These are phyloP conservation scores for Thaleichthys pacificus DNA, from an alignment of 2,797 vertebrate species.

Conservation along the genomic window DNA sequence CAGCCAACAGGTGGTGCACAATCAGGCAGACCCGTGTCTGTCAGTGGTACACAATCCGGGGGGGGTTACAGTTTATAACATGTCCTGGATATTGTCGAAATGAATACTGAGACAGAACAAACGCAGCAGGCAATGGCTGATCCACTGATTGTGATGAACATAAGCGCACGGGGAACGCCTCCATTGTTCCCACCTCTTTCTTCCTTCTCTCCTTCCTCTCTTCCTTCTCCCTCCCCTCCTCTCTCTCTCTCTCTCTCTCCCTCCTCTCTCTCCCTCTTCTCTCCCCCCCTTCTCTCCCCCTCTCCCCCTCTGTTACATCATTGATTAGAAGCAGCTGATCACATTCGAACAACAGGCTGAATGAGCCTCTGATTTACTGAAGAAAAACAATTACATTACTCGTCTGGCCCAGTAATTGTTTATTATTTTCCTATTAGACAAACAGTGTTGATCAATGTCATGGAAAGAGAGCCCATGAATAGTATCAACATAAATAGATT, in stretches of 20 bases:
- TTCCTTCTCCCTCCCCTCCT: background rate
- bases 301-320: constrained; percentile 55
- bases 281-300: constrained; percentile 23
- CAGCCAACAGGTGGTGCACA: no score
- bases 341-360: constrained; percentile 89
- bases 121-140: no score
- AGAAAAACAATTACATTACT: constrained; percentile 97
- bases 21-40: no score
- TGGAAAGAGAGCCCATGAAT: constrained; percentile 91
- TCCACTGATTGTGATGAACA: no score
- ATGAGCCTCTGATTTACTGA: constrained; percentile 86
- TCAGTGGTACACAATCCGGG: no score
- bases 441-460: constrained; percentile 97
- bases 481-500: constrained; percentile 97
- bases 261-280: constrained; percentile 13
- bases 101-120: no score
- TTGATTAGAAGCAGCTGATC: constrained; percentile 99
- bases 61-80: no score
- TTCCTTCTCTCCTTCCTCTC: background rate
- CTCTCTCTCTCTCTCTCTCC: no score
- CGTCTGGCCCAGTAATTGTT: constrained; percentile 95
- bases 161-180: no score
- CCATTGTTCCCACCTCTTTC: no score
- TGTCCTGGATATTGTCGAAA: no score
- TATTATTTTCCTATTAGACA: constrained; percentile 99